phyloP scores from a whole-genome alignment of 2,113 vertebrate genomes.

The Alethe castanea region DNA sequence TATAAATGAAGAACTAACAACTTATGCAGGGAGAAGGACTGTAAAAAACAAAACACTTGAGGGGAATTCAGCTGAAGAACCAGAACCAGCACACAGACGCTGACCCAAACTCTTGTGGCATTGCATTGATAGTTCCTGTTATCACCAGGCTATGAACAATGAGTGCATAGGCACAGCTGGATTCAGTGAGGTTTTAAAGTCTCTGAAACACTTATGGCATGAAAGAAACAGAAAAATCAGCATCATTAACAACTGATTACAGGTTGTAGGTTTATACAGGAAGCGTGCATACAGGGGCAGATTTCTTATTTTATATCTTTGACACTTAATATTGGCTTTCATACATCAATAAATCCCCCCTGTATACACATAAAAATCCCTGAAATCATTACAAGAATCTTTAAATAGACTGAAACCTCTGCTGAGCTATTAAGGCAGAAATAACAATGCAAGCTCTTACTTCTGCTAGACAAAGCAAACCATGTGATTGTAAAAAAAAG shows the following conservation, averaged over 20 bases:
- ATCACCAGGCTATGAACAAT: neutral
- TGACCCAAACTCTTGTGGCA: neutral
- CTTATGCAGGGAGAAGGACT: neutral
- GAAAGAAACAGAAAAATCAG: neutral
- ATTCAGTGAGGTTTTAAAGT: neutral
- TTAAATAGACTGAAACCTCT: slow-evolving; percentile 35
- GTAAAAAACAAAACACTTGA: neutral
- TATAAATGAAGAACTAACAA: neutral
- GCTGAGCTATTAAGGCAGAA: slow-evolving; percentile 21
- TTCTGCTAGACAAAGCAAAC: slow-evolving; percentile 13
- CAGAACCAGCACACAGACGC: neutral
- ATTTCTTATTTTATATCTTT: neutral
- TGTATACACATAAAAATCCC: neutral
- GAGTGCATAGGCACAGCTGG: neutral
- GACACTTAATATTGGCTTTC: neutral
- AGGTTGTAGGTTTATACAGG: neutral
- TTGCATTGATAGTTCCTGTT: neutral
- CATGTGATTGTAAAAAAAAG: neutral
- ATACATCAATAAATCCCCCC: neutral
- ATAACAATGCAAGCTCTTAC: slow-evolving; percentile 12
- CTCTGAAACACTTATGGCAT: neutral
- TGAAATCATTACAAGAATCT: neutral
- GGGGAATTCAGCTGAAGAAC: neutral
- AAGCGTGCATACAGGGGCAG: neutral
- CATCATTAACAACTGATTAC: neutral